Conservation (phyloP, 2,888 invertebrate genomes). For the Clusia tigrina region DNA sequence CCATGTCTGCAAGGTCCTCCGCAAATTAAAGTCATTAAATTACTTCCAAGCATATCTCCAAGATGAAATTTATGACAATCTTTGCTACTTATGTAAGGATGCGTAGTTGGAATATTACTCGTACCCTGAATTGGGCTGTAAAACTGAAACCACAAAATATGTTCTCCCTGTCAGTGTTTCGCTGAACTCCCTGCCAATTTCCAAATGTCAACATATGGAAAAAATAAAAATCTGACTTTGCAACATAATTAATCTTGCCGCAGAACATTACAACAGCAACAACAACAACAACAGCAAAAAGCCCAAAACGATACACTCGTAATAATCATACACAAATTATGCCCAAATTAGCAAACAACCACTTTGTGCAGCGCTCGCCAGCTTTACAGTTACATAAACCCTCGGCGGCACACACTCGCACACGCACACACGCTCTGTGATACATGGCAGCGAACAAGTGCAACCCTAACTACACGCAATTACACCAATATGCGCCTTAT, state of each 20-base stretch:
- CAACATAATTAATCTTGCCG: constrained; percentile 41
- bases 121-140: neutral
- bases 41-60: too few species aligned
- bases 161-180: neutral
- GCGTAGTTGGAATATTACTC: too few species aligned
- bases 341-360: constrained; percentile 59
- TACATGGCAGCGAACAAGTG: constrained; percentile 31
- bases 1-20: too few species aligned
- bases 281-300: too few species aligned
- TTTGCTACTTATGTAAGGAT: too few species aligned
- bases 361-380: constrained; percentile 26
- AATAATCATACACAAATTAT: constrained; percentile 59
- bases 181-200: neutral
- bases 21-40: too few species aligned
- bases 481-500: constrained; percentile 40
- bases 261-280: constrained; percentile 32
- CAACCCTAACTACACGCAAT: constrained; percentile 33
- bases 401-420: neutral
- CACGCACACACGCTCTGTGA: constrained; percentile 1
- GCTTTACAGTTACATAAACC: too few species aligned
- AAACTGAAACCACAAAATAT: neutral
- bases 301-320: too few species aligned
- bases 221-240: constrained; percentile 37
- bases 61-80: too few species aligned
- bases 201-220: constrained; percentile 56